Percentiles rank a stretch among this genome's conserved stretches.
These are phyloP conservation scores for Troides helena DNA, from an alignment of 2,888 invertebrate genomes.

Conservation along the genomic window DNA sequence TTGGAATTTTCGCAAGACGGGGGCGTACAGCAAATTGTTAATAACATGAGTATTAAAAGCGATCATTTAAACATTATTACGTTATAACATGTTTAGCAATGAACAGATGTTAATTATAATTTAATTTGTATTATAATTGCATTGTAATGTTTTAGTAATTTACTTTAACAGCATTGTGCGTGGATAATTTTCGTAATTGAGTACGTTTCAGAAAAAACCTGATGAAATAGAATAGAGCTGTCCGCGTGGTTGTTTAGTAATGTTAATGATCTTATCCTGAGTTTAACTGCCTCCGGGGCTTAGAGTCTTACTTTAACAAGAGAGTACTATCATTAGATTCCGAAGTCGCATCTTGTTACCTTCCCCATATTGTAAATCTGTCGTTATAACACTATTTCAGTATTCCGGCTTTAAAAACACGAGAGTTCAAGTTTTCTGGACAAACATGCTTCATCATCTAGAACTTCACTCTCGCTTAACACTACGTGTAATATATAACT, in stretches of 20 bases:
- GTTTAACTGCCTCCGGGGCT: no score
- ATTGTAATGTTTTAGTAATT: neutral
- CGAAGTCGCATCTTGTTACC: no score
- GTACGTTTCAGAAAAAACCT: neutral
- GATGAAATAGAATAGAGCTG: neutral
- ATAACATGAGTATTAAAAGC: neutral
- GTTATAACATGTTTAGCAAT: neutral
- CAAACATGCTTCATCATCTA: no score
- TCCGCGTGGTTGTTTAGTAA: neutral
- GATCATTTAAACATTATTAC: neutral
- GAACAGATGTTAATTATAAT: neutral
- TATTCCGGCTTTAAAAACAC: no score
- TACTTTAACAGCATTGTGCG: neutral
- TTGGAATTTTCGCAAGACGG: conserved; percentile 2
- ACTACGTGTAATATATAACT: no score
- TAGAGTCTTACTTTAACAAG: no score
- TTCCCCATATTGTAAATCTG: no score
- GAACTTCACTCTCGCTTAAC: no score
- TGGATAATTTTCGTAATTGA: neutral
- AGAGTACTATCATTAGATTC: no score
- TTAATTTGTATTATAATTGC: neutral
- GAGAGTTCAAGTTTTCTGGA: no score
- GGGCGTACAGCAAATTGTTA: neutral
- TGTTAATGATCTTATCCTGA: neutral
- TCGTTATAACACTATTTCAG: no score